Percentiles rank a stretch among this genome's conserved stretches.
phyloP scores from a whole-genome alignment of 23 tunicate genomes.

The Ascidia mentula region DNA sequence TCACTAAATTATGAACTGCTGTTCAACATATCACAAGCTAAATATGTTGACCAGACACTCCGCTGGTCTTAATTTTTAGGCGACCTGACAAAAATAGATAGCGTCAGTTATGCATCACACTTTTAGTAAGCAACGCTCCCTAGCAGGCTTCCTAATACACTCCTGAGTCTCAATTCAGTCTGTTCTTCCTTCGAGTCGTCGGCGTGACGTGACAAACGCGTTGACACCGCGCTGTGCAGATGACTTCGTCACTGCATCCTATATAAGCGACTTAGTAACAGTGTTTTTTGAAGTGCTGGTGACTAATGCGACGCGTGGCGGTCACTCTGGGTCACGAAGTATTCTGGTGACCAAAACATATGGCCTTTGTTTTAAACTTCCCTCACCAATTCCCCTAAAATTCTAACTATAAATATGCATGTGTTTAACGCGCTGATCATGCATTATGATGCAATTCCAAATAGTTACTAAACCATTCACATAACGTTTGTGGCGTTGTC shows the following conservation, averaged over 20 bases:
- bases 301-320: not conserved
- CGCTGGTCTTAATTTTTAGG: not conserved
- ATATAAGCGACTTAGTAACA: not conserved
- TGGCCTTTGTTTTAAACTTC: not conserved
- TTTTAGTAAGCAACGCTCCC: not conserved
- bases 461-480: too few relatives aligned
- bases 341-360: not conserved
- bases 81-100: conserved; percentile 3
- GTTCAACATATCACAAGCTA: not conserved
- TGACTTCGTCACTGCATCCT: conserved; percentile 6
- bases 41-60: not conserved
- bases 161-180: too few relatives aligned
- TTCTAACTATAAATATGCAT: too few relatives aligned
- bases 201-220: not conserved
- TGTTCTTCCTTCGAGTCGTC: too few relatives aligned
- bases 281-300: not conserved
- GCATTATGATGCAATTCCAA: too few relatives aligned
- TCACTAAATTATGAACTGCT: not conserved
- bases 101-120: not conserved
- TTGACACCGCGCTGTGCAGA: not conserved
- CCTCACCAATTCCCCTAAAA: too few relatives aligned
- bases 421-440: too few relatives aligned
- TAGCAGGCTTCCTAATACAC: not conserved
- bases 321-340: not conserved
- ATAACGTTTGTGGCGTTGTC: too few relatives aligned